These are phyloP conservation scores for Triplophysa dalaica DNA, from an alignment of 2,113 vertebrate species.

Conservation along the genomic window DNA sequence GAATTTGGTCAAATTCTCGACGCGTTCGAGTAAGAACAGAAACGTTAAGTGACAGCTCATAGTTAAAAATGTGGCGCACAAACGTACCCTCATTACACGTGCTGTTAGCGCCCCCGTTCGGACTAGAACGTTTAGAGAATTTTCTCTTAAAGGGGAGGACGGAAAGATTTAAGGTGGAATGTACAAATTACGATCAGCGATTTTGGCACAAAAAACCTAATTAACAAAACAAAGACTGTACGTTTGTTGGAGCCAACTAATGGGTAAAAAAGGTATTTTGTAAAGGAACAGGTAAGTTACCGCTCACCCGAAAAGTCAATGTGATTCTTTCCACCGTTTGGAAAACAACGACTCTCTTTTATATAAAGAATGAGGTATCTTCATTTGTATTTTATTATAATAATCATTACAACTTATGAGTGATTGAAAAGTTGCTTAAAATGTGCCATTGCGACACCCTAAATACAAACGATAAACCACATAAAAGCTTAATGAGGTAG, in stretches of 20 bases:
- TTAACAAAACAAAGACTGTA: background rate
- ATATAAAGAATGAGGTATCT: too few relatives aligned
- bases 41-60: slow-evolving; percentile 21
- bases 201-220: background rate
- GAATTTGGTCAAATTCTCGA: background rate
- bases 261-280: too few relatives aligned
- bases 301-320: too few relatives aligned
- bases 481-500: too few relatives aligned
- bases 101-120: slow-evolving; percentile 51
- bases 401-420: background rate
- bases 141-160: slow-evolving; percentile 56
- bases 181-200: background rate
- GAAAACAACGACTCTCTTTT: too few relatives aligned
- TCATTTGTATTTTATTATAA: background rate
- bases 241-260: background rate
- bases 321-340: too few relatives aligned
- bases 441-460: too few relatives aligned
- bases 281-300: too few relatives aligned
- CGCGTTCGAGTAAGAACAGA: slow-evolving; percentile 30
- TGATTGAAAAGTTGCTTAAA: background rate
- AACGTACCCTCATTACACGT: background rate
- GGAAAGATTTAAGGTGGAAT: slow-evolving; percentile 60
- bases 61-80: background rate
- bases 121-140: background rate
- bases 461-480: too few relatives aligned